Base-by-base conservation (phyloP, 1,140 invertebrate species). In the Galleria mellonella region DNA sequence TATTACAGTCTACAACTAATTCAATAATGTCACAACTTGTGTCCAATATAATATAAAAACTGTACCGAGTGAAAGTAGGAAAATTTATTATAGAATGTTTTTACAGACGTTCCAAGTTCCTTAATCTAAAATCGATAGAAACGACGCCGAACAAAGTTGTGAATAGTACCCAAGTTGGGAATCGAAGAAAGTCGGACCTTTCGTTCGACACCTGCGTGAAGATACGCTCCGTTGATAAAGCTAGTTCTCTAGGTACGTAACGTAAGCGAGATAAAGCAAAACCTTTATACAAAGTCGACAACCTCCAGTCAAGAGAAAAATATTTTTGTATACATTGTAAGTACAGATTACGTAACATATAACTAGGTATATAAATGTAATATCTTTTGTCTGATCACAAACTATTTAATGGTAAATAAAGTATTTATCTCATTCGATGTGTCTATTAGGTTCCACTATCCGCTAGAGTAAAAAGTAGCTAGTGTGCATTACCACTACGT, bases 71-170 rank as follows among this genome's bases (percentile, higher is more conserved):
- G 47, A 53, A 58, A 61, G 62, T 61, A 62, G 23, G 51, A 39
- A 77, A 83, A 79, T 78, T 83, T 83, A 83, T 78, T 74, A 72
- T 66, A 47, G 50, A 69, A 74, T 79, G 74, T 83, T 83, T 77
- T 81, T 75, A 71, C 62, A 70, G 69, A 65, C 69, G 55, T 71
- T 63, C 68, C 51, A 66, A 77, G 71, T 81, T 78, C 61, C 75
- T 76, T 84, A 84, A 84, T 82, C 79, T 84, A 69, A 82, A 84
- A 84, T 84, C 79, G 75, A 84, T 84, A 65, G 67, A 59, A 76
- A 76, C 74, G 73, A 69, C 71, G 73, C 58, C 52, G 66, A 72
- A 71, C 62, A 67, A 79, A 83, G 59, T 82, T 76, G 66, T 64
- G 73, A 82, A 73, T 78, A 66, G 69, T 74, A 74, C 72, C 61